Evolutionary conservation across 2,113 vertebrate species (phyloP), one percentile per base, ranked within the genome.

Genomic region (Hemibagrus wyckioides): DNA sequence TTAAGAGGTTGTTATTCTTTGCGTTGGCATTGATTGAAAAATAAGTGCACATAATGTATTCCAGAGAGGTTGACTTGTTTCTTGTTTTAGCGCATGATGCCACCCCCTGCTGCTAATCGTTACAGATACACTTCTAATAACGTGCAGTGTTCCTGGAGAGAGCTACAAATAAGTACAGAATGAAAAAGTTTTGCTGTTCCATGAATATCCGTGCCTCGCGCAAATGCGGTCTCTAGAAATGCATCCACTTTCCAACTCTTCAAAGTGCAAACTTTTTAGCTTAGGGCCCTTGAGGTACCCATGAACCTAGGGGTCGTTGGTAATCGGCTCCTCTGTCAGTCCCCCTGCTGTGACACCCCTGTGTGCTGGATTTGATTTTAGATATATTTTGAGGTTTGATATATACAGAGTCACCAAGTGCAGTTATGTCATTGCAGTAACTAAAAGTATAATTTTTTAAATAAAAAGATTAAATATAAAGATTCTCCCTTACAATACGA

Each of bases 41-140:
- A 50, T 63, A 65, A 50, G 81, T 48, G 59, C 39, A 33, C 36
- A 15, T 69, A 57, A 44, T 71, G 61, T 71, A 71, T 81, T 41
- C 77, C 63, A 56, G 23, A 44, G 63, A 36, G 10, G 54, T 33
- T 57, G 61, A 54, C 30, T 57, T 52, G 36, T 86, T 81, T 86
- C 75, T 41, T 86, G 84, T 59, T 81, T 67, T 30, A 33, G 19
- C 30, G 0, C 52, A 59, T 14, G n/a, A 86, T n/a, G 65, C 15
- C 59, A 86, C 63, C 85, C 79, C 85, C 85, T 69, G 50, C 79
- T 25, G 79, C 36, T 86, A 59, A 57, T 69, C 54, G 36, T 15
- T 81, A 41, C 77, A 73, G 63, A 82, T 48, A 41, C 52, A 73
- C 19, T 73, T 85, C 52, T 85, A 75, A n/a, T 86, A 57, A 82